These are phyloP conservation scores for Buathra laborator DNA, from an alignment of 2,888 invertebrate species.

Conservation along the genomic window DNA sequence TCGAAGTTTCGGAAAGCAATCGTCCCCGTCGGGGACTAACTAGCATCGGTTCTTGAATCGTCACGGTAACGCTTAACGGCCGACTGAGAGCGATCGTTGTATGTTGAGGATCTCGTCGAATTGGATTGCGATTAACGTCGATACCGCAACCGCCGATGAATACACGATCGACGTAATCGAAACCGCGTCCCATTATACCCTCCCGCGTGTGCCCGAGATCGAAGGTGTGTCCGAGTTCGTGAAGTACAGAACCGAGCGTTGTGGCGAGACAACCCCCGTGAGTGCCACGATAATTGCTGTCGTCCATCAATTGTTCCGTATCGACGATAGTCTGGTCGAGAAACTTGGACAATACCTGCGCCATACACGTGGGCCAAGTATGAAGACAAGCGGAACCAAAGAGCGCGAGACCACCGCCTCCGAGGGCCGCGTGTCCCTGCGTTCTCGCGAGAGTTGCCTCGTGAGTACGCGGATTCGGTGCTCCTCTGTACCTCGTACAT, in stretches of 20 bases:
- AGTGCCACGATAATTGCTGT: conserved; percentile 95
- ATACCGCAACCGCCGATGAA: conserved; percentile 89
- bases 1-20: conserved; percentile 86
- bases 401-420: conserved; percentile 96
- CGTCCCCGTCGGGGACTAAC: conserved; percentile 85
- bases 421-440: conserved; percentile 95
- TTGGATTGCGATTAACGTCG: conserved; percentile 87
- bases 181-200: conserved; percentile 97
- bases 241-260: conserved; percentile 95
- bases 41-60: conserved; percentile 86
- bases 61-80: conserved; percentile 88
- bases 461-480: conserved; percentile 89
- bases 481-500: conserved; percentile 92
- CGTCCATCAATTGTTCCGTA: conserved; percentile 92
- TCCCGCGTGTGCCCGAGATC: conserved; percentile 96
- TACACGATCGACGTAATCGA: conserved; percentile 93
- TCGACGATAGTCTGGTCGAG: conserved; percentile 89
- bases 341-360: conserved; percentile 88
- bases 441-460: conserved; percentile 90
- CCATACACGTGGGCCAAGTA: conserved; percentile 93
- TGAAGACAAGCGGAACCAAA: conserved; percentile 96
- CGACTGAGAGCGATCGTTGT: conserved; percentile 88
- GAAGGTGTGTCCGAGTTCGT: conserved; percentile 97
- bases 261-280: conserved; percentile 96
- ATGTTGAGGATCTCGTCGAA: conserved; percentile 88